These are phyloP conservation scores for Drosophila pseudoobscura DNA, from an alignment of 1,140 invertebrate species.

Conservation along the genomic window DNA sequence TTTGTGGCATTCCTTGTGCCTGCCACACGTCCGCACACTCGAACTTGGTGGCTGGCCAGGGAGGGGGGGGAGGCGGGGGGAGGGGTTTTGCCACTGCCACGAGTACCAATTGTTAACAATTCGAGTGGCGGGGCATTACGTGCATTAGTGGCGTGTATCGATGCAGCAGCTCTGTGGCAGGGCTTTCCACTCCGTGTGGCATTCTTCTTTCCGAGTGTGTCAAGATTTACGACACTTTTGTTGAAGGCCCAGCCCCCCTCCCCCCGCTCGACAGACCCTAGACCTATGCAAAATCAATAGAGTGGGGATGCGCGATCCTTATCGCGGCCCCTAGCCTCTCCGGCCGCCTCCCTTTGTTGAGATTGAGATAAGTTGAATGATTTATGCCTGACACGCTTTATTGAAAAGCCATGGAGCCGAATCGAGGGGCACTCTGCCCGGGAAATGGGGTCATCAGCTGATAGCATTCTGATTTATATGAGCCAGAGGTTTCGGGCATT, in stretches of 20 bases:
- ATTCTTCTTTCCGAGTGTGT: conserved; percentile 57
- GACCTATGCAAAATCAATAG: conserved; percentile 75
- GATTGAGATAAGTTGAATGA: conserved; percentile 73
- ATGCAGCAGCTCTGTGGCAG: conserved; percentile 5
- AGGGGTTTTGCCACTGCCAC: conserved; percentile 4
- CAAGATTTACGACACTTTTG: conserved; percentile 82
- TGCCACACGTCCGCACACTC: conserved; percentile 45
- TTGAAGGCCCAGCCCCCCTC: conserved; percentile 28
- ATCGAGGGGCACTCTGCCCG: conserved; percentile 5
- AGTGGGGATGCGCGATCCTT: conserved; percentile 26
- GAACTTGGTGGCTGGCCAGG: conserved; percentile 26
- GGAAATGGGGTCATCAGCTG: conserved; percentile 74
- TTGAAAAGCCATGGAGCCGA: conserved; percentile 66
- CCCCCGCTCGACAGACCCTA: conserved; percentile 12
- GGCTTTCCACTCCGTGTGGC: conserved; percentile 16
- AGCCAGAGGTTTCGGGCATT: conserved; percentile 59
- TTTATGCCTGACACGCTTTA: conserved; percentile 81
- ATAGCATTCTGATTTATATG: conserved; percentile 77
- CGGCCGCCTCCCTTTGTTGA: conserved; percentile 18
- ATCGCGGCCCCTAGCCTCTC: conserved; percentile 3
- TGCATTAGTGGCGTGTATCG: conserved; percentile 71
- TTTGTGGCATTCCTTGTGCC: conserved; percentile 26
- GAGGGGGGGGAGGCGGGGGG: background rate
- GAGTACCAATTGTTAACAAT: conserved; percentile 50
- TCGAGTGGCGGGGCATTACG: conserved; percentile 77